Conservation (phyloP, 2,888 invertebrate species). For the Drosophila pegasa region DNA sequence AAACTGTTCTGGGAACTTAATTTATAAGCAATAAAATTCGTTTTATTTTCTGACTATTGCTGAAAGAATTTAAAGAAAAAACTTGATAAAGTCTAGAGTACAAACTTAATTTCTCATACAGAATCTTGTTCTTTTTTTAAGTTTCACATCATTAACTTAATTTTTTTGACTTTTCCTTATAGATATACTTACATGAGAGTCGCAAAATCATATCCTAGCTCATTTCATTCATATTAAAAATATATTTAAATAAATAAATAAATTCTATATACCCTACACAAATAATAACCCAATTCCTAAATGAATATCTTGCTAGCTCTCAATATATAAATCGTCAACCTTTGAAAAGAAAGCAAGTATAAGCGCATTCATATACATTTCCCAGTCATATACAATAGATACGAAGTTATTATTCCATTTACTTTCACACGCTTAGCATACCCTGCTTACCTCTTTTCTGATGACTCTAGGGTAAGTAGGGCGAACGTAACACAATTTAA, state of each 20-base stretch:
- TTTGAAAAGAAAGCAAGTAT: neutral
- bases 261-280: neutral
- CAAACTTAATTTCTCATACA: too few relatives aligned
- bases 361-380: neutral
- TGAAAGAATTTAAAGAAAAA: too few relatives aligned
- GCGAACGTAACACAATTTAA: constrained; percentile 45
- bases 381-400: neutral
- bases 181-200: too few relatives aligned
- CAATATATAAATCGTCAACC: neutral
- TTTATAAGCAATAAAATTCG: too few relatives aligned
- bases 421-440: constrained; percentile 4
- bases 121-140: too few relatives aligned
- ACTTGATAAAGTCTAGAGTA: too few relatives aligned
- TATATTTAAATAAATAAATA: neutral
- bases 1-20: too few relatives aligned
- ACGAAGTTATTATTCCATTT: neutral
- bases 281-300: neutral
- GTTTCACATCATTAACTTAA: too few relatives aligned
- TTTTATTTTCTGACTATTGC: too few relatives aligned
- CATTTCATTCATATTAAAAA: too few relatives aligned
- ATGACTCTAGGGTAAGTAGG: constrained; percentile 10
- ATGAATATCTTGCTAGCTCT: neutral
- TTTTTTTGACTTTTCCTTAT: too few relatives aligned
- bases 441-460: neutral
- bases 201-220: too few relatives aligned